Percentiles rank a stretch among this genome's conserved stretches.
phyloP scores from a whole-genome alignment of 2,797 vertebrate species.

The Trachops cirrhosus region DNA sequence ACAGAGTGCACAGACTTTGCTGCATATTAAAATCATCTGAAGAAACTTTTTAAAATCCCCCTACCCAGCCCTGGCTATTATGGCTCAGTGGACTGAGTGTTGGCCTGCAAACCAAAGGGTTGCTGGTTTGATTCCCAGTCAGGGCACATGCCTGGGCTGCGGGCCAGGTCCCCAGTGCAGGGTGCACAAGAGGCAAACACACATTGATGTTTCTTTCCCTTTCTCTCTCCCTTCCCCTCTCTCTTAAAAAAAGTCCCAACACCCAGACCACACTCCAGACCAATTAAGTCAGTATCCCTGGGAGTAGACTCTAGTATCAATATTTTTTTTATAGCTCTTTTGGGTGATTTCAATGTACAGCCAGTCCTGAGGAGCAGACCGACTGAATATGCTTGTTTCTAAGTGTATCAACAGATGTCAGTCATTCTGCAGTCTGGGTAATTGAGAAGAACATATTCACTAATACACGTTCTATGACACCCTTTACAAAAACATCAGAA shows the following conservation, averaged over 20 bases:
- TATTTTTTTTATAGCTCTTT: background rate
- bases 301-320: background rate
- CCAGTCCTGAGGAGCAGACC: background rate
- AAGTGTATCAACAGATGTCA: background rate
- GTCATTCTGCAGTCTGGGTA: background rate
- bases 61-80: too few species aligned
- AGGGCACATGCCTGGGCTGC: too few species aligned
- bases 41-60: constrained; percentile 14
- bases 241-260: background rate
- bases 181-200: too few species aligned
- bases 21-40: constrained; percentile 9
- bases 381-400: background rate
- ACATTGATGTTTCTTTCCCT: too few species aligned
- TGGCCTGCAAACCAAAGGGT: too few species aligned
- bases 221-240: too few species aligned
- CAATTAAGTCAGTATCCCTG: background rate
- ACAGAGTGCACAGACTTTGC: background rate
- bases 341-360: background rate
- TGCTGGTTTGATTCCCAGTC: too few species aligned
- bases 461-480: background rate
- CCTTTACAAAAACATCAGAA: background rate
- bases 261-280: constrained; percentile 1
- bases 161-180: too few species aligned
- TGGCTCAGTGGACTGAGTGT: too few species aligned
- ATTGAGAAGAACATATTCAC: background rate